A percentile compares a stretch with the other conserved stretches of the same genome.
Conservation (phyloP, 2,797 vertebrate species). For the Rhinella marina region DNA sequence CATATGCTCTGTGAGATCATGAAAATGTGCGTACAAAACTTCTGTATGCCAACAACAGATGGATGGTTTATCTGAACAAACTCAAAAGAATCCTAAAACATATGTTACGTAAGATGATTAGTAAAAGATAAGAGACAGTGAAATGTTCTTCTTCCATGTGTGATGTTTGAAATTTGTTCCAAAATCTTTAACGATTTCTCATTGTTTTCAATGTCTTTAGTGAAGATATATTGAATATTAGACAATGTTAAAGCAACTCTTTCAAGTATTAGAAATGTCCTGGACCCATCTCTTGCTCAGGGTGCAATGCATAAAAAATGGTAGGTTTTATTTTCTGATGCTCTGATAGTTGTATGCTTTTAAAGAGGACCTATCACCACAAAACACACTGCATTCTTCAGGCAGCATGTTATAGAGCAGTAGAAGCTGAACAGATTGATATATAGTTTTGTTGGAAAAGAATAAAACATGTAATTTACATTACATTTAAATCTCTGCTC, state of each 20-base stretch:
- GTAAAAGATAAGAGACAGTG: neutral
- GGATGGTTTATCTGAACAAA: constrained; percentile 7
- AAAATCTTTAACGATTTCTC: neutral
- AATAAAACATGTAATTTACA: no score
- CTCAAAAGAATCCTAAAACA: neutral
- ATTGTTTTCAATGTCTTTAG: neutral
- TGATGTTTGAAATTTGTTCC: neutral
- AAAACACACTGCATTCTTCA: no score
- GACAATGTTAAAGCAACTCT: neutral
- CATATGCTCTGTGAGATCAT: neutral
- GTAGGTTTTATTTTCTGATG: no score
- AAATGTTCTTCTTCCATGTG: neutral
- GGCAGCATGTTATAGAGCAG: no score
- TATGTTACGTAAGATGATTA: constrained; percentile 7
- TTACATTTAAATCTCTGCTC: no score
- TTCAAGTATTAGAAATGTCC: neutral
- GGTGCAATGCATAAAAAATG: no score
- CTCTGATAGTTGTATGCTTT: no score
- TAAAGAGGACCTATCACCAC: no score
- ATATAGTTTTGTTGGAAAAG: no score
- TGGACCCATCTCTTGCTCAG: no score
- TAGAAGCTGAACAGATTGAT: no score
- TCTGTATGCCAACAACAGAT: constrained; percentile 12
- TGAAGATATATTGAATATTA: neutral
- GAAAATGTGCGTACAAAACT: neutral